Base-by-base conservation (phyloP, 2,113 vertebrate species). In the Petaurus breviceps region DNA sequence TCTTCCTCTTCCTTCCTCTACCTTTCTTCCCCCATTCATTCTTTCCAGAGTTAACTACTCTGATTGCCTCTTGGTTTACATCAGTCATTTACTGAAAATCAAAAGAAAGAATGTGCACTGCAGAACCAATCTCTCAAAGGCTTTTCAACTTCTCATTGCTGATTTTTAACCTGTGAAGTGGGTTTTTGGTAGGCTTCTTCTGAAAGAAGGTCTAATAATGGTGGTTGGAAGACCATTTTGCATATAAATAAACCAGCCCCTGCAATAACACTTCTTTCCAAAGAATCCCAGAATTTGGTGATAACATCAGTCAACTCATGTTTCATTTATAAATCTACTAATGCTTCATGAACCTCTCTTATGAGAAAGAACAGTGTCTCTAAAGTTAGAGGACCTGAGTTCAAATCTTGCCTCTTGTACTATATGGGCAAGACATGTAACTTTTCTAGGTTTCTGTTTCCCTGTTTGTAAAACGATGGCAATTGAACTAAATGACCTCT, bases 221-320 rank as follows among this genome's bases (percentile, higher is more conserved):
- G 25, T 25, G n/a, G 43, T 90, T 94, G 94, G n/a, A 93, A 92
- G 61, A 95, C 92, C 22, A 89, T 31, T 77, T 90, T 47, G n/a
- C 22, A 25, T 51, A 31, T 89, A 52, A 68, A 47, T 95, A 49
- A 54, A 19, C 50, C 22, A 61, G 22, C 1, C 51, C 49, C 46
- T 57, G 14, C 46, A 46, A 68, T 52, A 61, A 84, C 89, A 51
- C 11, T 53, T 90, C 28, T 94, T 93, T 46, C 19, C 24, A 49
- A 31, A 37, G 91, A 3, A 1, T 97, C 94, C 47, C 53, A 47
- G 68, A 94, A 51, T 96, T 52, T 91, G 57, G 97, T 16, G 61
- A 68, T 37, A 77, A n/a, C 4, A 77, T 77, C 61, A n/a, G 16
- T 77, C 31, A n/a, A n/a, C 16, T 77, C 14, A 19, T 68, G n/a